Base-by-base conservation (phyloP, 2,888 invertebrate genomes). In the Scaptodrosophila latifasciaeformis region DNA sequence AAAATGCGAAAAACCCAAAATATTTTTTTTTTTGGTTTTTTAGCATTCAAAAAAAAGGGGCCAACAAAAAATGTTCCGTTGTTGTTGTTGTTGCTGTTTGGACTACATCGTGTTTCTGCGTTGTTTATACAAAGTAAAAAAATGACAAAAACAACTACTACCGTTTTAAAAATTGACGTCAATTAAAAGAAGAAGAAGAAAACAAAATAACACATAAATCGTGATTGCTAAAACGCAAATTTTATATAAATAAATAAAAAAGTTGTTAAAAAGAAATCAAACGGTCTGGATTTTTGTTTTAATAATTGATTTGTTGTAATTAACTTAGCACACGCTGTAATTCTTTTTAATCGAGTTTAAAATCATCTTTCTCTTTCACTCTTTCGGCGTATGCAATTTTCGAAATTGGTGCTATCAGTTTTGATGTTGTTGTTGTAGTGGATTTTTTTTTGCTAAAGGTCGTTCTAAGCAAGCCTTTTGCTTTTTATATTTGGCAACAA, bases 91-190 rank as follows among this genome's bases (percentile, higher is more conserved):
- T 60, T 60, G 56, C 57, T 63, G 47, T 64, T n/a, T n/a, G n/a
- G 34, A 18, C 46, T 31, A 34, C 18, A 34, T 19, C 2, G n/a
- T 53, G 40, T 40, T 61, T 63, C 56, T 67, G 62, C 57, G 60
- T 57, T 59, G 49, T 67, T 65, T 51, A n/a, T 37, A 40, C n/a
- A n/a, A n/a, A n/a, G n/a, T n/a, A n/a, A 29, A 29, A 6, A 29
- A 29, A 29, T 7, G 10, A 29, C 6, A 7, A 34, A 34, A 34
- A 34, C 24, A 24, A n/a, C n/a, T n/a, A n/a, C n/a, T n/a, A n/a
- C n/a, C n/a, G n/a, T n/a, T n/a, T n/a, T n/a, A n/a, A n/a, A 24
- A 24, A 24, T 62, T 74, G 74, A 74, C 74, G 74, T 75, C 74
- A 72, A 57, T 66, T 57, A 50, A 60, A 60, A 54, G 30, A 50